phyloP scores from a whole-genome alignment of 2,888 invertebrate genomes.

The Plagiodera versicolora region DNA sequence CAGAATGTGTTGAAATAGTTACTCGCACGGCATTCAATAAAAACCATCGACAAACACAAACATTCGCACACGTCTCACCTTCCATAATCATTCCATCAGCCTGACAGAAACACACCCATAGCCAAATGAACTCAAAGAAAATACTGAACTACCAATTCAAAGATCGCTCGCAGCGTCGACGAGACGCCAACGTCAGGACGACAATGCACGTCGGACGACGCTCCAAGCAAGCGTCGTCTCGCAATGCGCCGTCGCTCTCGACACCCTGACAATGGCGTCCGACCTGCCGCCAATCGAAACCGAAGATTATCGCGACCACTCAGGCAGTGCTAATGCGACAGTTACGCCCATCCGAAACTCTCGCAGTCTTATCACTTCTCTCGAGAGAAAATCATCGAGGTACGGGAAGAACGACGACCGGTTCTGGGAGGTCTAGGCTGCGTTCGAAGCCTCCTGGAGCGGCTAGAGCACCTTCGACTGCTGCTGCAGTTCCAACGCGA shows the following conservation, averaged over 20 bases:
- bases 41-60: not conserved
- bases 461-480: too few species aligned
- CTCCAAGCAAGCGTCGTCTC: slow-evolving; percentile 64
- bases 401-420: not conserved
- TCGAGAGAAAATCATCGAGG: slow-evolving; percentile 19
- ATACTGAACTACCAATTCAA: slow-evolving; percentile 11
- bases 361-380: slow-evolving; percentile 29
- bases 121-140: not conserved
- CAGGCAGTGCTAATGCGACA: slow-evolving; percentile 46
- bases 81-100: slow-evolving; percentile 3
- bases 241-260: slow-evolving; percentile 51
- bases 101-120: slow-evolving; percentile 6
- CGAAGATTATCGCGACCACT: slow-evolving; percentile 45
- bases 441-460: too few species aligned
- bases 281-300: slow-evolving; percentile 48
- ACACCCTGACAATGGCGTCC: slow-evolving; percentile 57
- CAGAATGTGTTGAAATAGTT: too few species aligned
- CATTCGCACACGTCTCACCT: slow-evolving; percentile 9
- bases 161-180: slow-evolving; percentile 27
- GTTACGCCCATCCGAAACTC: slow-evolving; percentile 45
- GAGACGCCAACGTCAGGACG: slow-evolving; percentile 50
- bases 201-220: slow-evolving; percentile 62
- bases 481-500: not conserved
- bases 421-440: too few species aligned
- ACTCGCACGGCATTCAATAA: not conserved